These are phyloP conservation scores for Aegotheles bennettii DNA, from an alignment of 2,113 vertebrate species.

Conservation along the genomic window DNA sequence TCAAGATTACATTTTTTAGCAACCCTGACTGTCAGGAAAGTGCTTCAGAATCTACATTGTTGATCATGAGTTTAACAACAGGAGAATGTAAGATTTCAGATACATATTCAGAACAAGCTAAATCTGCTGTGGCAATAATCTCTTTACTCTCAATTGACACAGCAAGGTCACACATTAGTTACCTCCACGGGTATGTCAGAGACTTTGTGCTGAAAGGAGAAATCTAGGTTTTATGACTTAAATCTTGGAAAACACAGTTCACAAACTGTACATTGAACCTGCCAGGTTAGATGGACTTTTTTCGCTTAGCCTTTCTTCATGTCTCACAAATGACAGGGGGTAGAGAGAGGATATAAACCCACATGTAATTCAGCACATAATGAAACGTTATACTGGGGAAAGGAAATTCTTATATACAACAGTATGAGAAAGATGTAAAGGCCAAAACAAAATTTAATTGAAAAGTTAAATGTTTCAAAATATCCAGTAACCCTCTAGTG, in stretches of 20 bases:
- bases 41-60: background rate
- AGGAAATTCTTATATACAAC: background rate
- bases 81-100: background rate
- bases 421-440: background rate
- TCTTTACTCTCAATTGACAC: background rate
- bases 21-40: background rate
- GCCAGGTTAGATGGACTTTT: background rate
- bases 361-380: background rate
- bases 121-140: background rate
- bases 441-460: background rate
- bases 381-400: background rate
- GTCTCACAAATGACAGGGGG: background rate
- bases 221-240: background rate
- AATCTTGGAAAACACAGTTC: background rate
- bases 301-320: background rate
- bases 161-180: background rate
- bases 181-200: background rate
- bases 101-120: background rate
- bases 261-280: background rate
- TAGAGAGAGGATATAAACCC: background rate
- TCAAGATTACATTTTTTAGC: background rate
- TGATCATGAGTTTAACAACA: background rate
- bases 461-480: background rate
- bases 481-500: background rate
- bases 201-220: background rate